These are phyloP conservation scores for Henricia sp. DNA, from an alignment of 53 echinoderm and acorn worm species.

Conservation along the genomic window DNA sequence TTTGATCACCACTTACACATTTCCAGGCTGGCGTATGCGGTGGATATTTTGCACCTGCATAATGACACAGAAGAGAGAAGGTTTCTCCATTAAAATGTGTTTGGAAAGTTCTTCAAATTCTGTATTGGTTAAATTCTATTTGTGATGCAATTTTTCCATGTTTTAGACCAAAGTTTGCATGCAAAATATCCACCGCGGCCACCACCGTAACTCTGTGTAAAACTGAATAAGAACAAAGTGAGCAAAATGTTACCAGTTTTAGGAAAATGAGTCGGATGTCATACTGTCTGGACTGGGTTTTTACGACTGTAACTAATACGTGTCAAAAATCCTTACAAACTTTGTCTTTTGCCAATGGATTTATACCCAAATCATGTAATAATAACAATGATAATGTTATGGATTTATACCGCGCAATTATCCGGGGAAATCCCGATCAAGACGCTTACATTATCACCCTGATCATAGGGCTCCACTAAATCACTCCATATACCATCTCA, in stretches of 20 bases:
- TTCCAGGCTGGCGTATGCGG: conserved; percentile 26
- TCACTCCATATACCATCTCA: too few relatives aligned
- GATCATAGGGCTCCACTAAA: too few relatives aligned
- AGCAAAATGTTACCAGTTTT: background rate
- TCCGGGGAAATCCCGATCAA: too few relatives aligned
- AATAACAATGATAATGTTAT: too few relatives aligned
- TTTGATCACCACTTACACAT: conserved; percentile 10
- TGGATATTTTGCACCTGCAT: conserved; percentile 65
- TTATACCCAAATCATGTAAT: too few relatives aligned
- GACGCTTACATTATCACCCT: too few relatives aligned
- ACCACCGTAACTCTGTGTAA: conserved; percentile 30
- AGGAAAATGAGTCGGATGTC: too few relatives aligned
- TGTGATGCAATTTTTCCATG: too few relatives aligned
- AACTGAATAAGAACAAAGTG: conserved; percentile 22
- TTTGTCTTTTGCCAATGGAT: too few relatives aligned
- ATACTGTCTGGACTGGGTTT: too few relatives aligned
- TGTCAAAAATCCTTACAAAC: too few relatives aligned
- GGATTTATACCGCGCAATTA: too few relatives aligned
- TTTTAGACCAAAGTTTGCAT: conserved; percentile 12
- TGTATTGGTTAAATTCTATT: background rate
- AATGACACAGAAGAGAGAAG: conserved; percentile 56
- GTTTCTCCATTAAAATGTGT: conserved; percentile 48
- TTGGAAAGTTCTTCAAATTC: conserved; percentile 13
- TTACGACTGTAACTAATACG: background rate
- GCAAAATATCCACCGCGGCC: conserved; percentile 59